Percentiles rank a stretch among this genome's conserved stretches.
Conservation (phyloP, 2,113 vertebrate genomes). For the Cyprinodon tularosa region DNA sequence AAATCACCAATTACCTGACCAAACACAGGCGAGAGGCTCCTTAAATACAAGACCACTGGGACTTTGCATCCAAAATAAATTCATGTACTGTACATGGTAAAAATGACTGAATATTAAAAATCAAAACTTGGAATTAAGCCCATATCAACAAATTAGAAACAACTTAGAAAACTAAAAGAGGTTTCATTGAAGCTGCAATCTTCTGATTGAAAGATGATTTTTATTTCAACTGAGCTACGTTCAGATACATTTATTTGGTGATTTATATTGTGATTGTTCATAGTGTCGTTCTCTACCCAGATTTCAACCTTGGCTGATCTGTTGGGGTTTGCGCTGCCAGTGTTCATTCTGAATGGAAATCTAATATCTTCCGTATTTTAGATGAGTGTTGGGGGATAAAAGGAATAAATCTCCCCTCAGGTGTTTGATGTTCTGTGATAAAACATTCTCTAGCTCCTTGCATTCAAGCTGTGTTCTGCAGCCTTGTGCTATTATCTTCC, state of each 20-base stretch:
- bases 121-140: too few species aligned
- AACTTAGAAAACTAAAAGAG: too few species aligned
- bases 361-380: constrained; percentile 43
- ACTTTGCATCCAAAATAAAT: neutral
- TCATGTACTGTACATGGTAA: neutral
- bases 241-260: too few species aligned
- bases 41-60: neutral
- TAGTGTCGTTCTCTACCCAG: constrained; percentile 18
- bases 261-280: neutral
- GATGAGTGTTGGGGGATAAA: constrained; percentile 20
- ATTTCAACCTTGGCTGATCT: constrained; percentile 21
- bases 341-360: constrained; percentile 19
- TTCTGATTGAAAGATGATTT: too few species aligned
- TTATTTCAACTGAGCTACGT: too few species aligned
- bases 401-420: constrained; percentile 31
- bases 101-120: too few species aligned
- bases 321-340: constrained; percentile 3
- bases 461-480: constrained; percentile 27
- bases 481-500: constrained; percentile 29
- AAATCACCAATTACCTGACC: neutral
- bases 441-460: constrained; percentile 27
- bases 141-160: too few species aligned
- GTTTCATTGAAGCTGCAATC: too few species aligned
- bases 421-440: constrained; percentile 47
- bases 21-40: neutral